Percentiles rank a stretch among this genome's conserved stretches.
These are phyloP conservation scores for Eristalinus sepulchralis DNA, from an alignment of 2,888 invertebrate species.

Conservation along the genomic window DNA sequence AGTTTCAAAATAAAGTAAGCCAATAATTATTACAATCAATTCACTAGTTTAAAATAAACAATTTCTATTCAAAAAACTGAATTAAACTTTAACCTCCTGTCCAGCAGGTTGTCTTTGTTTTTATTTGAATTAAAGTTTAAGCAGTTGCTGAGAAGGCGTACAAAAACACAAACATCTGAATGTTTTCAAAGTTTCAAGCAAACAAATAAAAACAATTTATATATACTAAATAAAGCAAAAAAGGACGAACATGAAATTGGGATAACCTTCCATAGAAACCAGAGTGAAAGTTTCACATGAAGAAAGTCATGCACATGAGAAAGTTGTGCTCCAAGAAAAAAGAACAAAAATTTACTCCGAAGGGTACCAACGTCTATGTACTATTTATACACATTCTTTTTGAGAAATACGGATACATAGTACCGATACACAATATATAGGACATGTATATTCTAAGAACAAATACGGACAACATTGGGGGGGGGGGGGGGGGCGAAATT, in stretches of 20 bases:
- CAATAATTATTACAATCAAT: not conserved
- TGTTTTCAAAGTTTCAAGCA: not conserved
- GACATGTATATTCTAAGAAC: conserved; percentile 15
- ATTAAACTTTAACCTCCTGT: not conserved
- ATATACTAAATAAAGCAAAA: not conserved
- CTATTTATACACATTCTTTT: not conserved
- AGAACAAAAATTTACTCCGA: not conserved
- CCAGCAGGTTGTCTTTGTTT: not conserved
- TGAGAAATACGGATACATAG: no score
- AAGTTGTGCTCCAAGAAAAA: conserved; percentile 20
- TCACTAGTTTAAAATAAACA: not conserved
- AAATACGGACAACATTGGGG: not conserved
- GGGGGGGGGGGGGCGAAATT: not conserved
- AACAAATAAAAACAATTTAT: not conserved
- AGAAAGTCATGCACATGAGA: conserved; percentile 31
- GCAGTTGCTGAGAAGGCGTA: not conserved
- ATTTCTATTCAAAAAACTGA: not conserved
- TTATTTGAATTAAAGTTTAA: not conserved
- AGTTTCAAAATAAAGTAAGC: no score
- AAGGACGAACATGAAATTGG: conserved; percentile 4
- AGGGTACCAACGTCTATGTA: conserved; percentile 29
- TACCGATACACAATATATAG: conserved; percentile 17
- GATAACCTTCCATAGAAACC: conserved; percentile 43
- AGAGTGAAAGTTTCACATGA: conserved; percentile 50
- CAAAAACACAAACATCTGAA: not conserved